Percentiles rank a stretch among this genome's conserved stretches.
Conservation (phyloP, 2,113 vertebrate genomes). For the Vombatus ursinus region DNA sequence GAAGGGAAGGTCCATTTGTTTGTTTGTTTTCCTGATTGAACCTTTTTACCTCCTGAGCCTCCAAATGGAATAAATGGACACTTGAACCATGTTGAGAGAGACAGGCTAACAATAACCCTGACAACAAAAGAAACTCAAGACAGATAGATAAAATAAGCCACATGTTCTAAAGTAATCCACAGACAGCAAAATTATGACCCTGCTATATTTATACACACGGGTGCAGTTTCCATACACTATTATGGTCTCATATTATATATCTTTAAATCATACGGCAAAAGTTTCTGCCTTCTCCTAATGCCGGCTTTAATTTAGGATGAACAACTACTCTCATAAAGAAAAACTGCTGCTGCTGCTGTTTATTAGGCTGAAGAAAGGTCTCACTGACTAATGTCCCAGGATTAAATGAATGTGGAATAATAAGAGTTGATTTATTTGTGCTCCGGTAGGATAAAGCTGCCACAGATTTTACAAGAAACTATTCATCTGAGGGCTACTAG, state of each 20-base stretch:
- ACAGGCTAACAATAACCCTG: constrained; percentile 42
- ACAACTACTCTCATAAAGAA: constrained; percentile 92
- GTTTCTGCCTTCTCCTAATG: constrained; percentile 86
- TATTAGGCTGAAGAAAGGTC: constrained; percentile 91
- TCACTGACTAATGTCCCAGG: constrained; percentile 88
- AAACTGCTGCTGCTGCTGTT: constrained; percentile 90
- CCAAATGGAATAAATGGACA: constrained; percentile 41
- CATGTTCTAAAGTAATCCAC: constrained; percentile 79
- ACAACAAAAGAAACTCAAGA: constrained; percentile 75
- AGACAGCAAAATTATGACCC: constrained; percentile 82
- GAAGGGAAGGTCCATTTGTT: not conserved
- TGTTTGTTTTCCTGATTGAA: not conserved
- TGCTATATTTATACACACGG: constrained; percentile 84
- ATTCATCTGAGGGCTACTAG: constrained; percentile 89
- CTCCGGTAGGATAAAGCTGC: constrained; percentile 88
- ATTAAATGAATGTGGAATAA: constrained; percentile 93
- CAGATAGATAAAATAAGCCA: constrained; percentile 78
- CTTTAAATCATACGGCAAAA: constrained; percentile 87
- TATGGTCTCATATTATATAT: constrained; percentile 85
- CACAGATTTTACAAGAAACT: constrained; percentile 91
- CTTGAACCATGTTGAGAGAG: constrained; percentile 21
- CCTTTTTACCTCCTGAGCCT: not conserved
- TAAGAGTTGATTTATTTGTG: constrained; percentile 91
- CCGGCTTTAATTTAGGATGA: constrained; percentile 89
- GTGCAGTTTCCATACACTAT: constrained; percentile 84